These are phyloP conservation scores for Leptinotarsa texana DNA, from an alignment of 1,140 invertebrate species.

Conservation along the genomic window DNA sequence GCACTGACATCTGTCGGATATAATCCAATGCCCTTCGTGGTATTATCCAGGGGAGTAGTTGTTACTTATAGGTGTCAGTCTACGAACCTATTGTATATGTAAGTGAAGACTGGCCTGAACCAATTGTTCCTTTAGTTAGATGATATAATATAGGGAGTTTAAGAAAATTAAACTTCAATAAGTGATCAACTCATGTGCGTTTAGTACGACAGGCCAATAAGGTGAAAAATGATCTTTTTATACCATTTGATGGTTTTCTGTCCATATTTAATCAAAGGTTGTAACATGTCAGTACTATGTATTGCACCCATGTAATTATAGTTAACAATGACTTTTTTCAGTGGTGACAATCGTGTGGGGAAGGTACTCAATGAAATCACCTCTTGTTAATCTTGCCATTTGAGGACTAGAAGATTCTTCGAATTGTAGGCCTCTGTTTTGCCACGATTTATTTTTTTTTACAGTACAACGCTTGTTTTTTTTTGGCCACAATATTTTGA, in stretches of 20 bases:
- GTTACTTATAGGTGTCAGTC: too few relatives aligned
- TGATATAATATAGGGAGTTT: too few relatives aligned
- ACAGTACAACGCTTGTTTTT: slow-evolving; percentile 48
- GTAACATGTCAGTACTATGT: slow-evolving; percentile 50
- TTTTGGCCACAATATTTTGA: not conserved
- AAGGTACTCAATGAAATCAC: slow-evolving; percentile 45
- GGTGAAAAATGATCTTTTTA: slow-evolving; percentile 48
- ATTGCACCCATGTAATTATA: slow-evolving; percentile 53
- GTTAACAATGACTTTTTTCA: slow-evolving; percentile 37
- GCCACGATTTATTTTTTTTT: slow-evolving; percentile 32
- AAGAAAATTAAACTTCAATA: too few relatives aligned
- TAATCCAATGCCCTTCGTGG: too few relatives aligned
- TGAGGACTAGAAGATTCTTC: slow-evolving; percentile 44
- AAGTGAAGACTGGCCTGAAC: too few relatives aligned
- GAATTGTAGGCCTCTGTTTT: slow-evolving; percentile 36
- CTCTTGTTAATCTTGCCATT: slow-evolving; percentile 49
- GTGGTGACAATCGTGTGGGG: slow-evolving; percentile 33
- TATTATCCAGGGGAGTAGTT: too few relatives aligned
- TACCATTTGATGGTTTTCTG: slow-evolving; percentile 48
- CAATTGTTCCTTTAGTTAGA: too few relatives aligned
- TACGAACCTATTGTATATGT: too few relatives aligned
- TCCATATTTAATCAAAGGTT: slow-evolving; percentile 40
- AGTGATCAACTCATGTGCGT: slow-evolving; percentile 29
- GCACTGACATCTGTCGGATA: too few relatives aligned
- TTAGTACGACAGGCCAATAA: slow-evolving; percentile 27